phyloP scores from a whole-genome alignment of 2,113 vertebrate species.

The Nesoenas mayeri region DNA sequence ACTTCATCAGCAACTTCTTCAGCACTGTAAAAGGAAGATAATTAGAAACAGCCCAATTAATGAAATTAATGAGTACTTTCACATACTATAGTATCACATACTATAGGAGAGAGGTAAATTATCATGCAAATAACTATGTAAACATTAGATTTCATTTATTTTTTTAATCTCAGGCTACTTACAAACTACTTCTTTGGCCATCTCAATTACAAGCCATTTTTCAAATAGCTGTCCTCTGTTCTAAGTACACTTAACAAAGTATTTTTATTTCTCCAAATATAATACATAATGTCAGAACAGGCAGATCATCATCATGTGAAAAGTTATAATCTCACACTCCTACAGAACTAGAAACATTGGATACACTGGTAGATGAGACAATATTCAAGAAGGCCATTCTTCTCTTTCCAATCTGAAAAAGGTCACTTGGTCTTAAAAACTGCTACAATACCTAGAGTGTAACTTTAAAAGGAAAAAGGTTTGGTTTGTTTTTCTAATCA shows the following conservation, averaged over 20 bases:
- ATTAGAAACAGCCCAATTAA: background rate
- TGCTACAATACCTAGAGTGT: background rate
- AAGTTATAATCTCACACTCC: background rate
- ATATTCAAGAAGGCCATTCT: background rate
- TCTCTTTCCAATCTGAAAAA: background rate
- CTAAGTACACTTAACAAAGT: background rate
- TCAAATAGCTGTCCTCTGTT: background rate
- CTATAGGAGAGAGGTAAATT: background rate
- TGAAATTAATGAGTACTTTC: background rate
- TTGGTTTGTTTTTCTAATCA: background rate
- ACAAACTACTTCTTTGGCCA: background rate
- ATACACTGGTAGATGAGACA: background rate
- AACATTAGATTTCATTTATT: background rate
- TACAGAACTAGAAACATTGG: background rate
- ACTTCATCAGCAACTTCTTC: slow-evolving; percentile 70
- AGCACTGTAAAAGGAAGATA: slow-evolving; percentile 10
- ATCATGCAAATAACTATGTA: background rate
- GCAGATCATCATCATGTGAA: background rate
- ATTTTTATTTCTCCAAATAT: background rate
- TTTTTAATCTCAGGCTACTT: background rate
- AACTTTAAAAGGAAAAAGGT: background rate
- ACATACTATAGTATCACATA: background rate
- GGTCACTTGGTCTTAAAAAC: background rate
- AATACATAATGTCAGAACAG: background rate
- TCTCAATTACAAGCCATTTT: background rate